Evolutionary conservation across 1,140 invertebrate genomes (phyloP).

Genomic region (Apis florea): DNA sequence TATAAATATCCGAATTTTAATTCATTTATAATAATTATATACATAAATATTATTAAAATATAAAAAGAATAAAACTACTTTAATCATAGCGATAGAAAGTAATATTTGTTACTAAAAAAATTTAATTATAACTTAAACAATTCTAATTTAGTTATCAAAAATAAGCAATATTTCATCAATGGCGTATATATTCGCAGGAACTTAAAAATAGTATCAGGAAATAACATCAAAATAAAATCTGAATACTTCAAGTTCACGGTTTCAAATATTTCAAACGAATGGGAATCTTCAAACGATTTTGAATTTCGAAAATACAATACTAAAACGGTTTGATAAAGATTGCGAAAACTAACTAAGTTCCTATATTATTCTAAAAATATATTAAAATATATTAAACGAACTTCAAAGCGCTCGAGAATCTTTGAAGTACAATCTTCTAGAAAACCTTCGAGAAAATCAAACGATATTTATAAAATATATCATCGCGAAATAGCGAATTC

Average conservation of each 20-base stretch:
- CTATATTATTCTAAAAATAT: background rate
- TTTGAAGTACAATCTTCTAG: too few relatives aligned
- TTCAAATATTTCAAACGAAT: background rate
- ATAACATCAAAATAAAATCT: background rate
- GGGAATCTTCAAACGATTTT: background rate
- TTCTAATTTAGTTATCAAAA: background rate
- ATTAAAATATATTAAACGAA: too few relatives aligned
- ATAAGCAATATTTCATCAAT: background rate
- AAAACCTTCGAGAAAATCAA: background rate
- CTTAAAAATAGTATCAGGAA: slow-evolving; percentile 17
- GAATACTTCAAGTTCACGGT: too few relatives aligned
- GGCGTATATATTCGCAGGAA: background rate
- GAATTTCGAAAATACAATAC: background rate
- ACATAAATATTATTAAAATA: too few relatives aligned
- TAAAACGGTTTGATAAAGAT: background rate
- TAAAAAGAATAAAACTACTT: too few relatives aligned
- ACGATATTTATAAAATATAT: background rate
- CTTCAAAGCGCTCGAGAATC: too few relatives aligned
- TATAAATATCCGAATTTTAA: too few relatives aligned
- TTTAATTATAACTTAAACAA: too few relatives aligned
- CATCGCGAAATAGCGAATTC: background rate
- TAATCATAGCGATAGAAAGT: too few relatives aligned
- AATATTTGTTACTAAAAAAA: too few relatives aligned
- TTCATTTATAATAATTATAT: too few relatives aligned
- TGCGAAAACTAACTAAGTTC: background rate